These are phyloP conservation scores for Pithys albifrons DNA, from an alignment of 2,113 vertebrate genomes.

Conservation along the genomic window DNA sequence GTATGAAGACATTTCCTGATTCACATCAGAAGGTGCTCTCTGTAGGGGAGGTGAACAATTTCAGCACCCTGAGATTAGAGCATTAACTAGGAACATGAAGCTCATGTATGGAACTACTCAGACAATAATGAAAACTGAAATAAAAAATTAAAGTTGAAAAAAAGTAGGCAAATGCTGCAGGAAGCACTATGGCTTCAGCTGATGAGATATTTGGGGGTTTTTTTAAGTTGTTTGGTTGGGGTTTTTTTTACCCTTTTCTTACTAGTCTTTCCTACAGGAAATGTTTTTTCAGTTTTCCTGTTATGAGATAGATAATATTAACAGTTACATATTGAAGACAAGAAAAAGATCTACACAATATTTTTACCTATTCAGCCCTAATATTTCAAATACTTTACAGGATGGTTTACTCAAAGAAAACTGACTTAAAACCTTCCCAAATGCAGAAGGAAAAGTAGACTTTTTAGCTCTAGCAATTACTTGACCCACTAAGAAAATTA, in stretches of 20 bases:
- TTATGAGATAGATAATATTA: neutral
- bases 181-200: neutral
- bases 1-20: neutral
- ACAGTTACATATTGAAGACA: neutral
- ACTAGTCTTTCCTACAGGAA: neutral
- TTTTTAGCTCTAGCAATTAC: neutral
- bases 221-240: neutral
- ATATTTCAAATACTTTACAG: neutral
- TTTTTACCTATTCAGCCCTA: neutral
- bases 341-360: neutral
- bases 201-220: accelerated
- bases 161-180: neutral
- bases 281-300: neutral
- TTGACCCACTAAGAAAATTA: neutral
- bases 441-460: neutral
- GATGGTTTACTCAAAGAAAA: neutral
- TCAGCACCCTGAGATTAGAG: neutral
- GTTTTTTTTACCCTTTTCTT: neutral
- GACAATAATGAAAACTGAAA: neutral
- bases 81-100: neutral
- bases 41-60: neutral
- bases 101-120: neutral
- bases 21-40: neutral
- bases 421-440: neutral
- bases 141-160: neutral